Conservation (phyloP, 2,797 vertebrate genomes). For the Lemur catta region DNA sequence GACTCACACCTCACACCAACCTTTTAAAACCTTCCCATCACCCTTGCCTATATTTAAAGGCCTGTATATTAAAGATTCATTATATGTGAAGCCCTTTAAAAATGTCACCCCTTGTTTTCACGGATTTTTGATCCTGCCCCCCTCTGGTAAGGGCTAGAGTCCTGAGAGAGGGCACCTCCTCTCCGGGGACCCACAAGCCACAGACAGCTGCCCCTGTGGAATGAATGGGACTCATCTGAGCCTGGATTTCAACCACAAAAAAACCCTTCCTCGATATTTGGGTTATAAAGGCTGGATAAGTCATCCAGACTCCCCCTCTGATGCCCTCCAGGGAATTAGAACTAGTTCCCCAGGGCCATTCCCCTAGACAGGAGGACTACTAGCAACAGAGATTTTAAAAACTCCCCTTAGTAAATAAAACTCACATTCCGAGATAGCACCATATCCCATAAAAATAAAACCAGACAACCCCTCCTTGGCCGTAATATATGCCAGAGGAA, state of each 20-base stretch:
- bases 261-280: background rate
- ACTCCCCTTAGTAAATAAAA: background rate
- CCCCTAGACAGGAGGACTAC: background rate
- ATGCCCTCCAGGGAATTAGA: background rate
- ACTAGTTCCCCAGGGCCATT: background rate
- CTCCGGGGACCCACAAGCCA: background rate
- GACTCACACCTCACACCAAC: background rate
- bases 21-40: background rate
- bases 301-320: background rate
- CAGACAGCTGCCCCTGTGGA: background rate
- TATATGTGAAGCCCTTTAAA: background rate
- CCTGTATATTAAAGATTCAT: background rate
- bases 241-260: background rate
- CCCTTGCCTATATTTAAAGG: background rate
- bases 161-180: background rate
- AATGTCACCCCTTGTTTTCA: background rate
- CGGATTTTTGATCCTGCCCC: background rate
- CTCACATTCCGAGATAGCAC: background rate
- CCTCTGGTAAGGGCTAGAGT: background rate
- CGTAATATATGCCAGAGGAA: background rate
- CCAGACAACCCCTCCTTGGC: background rate
- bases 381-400: background rate
- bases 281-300: background rate
- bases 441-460: background rate
- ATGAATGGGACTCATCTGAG: background rate